Conservation (phyloP, 2,888 invertebrate genomes). For the Agrochola lychnidis region DNA sequence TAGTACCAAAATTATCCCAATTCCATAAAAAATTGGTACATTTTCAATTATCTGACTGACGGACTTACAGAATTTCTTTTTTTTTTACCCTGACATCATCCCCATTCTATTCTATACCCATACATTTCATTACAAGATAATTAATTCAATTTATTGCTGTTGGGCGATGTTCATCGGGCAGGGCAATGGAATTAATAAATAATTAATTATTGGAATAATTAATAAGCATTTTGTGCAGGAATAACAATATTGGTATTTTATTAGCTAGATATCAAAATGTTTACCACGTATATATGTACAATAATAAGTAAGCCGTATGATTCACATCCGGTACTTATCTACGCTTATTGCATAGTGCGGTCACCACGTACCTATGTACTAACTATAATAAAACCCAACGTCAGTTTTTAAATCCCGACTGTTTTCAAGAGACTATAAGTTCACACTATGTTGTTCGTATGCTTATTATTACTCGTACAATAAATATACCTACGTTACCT, state of each 20-base stretch:
- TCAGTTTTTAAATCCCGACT: neutral
- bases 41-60: no score
- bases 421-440: neutral
- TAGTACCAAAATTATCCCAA: no score
- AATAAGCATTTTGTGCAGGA: neutral
- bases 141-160: no score
- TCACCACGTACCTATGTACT: no score
- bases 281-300: neutral
- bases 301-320: neutral
- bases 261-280: neutral
- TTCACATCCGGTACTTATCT: conserved; percentile 12
- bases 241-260: neutral
- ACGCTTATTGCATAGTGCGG: neutral
- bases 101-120: no score
- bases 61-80: no score
- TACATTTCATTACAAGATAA: no score
- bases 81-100: no score
- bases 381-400: neutral
- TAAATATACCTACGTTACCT: neutral
- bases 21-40: no score
- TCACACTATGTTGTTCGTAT: neutral
- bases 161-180: no score
- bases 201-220: no score
- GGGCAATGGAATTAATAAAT: no score
- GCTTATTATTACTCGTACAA: neutral